Evolutionary conservation across 1,140 invertebrate species (phyloP), one percentile per base, ranked within the genome.

Genomic region (Scaptomyza pallida): DNA sequence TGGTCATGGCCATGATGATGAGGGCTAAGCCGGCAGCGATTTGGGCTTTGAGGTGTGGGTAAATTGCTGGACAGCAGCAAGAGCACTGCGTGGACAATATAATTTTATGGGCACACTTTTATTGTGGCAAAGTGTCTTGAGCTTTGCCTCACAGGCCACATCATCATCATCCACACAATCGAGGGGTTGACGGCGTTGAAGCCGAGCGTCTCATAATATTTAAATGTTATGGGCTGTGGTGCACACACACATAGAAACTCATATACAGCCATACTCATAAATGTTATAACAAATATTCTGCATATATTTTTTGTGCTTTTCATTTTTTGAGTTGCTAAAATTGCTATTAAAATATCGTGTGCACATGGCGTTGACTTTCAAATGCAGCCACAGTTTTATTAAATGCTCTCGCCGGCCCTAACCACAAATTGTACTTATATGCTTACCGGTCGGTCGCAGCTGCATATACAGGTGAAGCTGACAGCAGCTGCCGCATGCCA

Each of bases 101-200:
- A 88, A 88, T 88, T 88, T 88, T 88, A 88, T 88, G 82, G 72
- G 69, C 63, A 70, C 72, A 82, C 65, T 89, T 88, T 88, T 88
- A 88, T 88, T 82, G 83, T 82, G 47, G 48, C 78, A 63, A 78
- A 65, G 82, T 82, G 78, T 75, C 82, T 73, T 75, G 50, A 68
- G 43, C 62, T 59, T 47, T 57, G 65, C 48, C 40, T 12, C 16
- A n/a, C 9, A 9, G 37, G 44, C 79, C 71, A 70, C 69, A 70
- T 71, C 50, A 62, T 50, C 78, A 52, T 59, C 47, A 48, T 19
- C 52, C 43, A 43, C 62, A 33, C 52, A 30, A 15, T 33, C 35
- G 37, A 37, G 51, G 71, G 64, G 44, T n/a, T n/a, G n/a, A 40
- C 75, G 82, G 82, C 75, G 70, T 82, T 88, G 82, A 86, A 78